A percentile compares a stretch with the other conserved stretches of the same genome.
Evolutionary conservation across 2,797 vertebrate species (phyloP).

Genomic region (Clarias platycephalus): DNA sequence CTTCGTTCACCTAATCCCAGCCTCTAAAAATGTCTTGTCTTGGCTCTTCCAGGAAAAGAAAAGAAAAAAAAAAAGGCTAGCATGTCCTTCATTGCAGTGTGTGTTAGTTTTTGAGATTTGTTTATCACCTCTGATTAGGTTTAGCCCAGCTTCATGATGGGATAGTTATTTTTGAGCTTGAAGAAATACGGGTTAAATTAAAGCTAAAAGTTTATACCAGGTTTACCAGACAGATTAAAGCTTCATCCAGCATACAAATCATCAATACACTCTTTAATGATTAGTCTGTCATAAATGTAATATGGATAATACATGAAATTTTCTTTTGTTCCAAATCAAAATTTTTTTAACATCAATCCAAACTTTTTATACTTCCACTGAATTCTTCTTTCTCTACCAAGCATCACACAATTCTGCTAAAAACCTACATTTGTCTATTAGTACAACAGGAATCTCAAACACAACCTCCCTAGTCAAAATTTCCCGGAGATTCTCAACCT

Average conservation of each 20-base stretch:
- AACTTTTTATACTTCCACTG: neutral
- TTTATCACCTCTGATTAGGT: constrained; percentile 12
- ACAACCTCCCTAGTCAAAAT: neutral
- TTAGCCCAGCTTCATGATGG: constrained; percentile 16
- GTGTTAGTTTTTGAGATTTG: constrained; percentile 15
- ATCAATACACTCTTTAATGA: neutral
- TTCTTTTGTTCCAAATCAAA: neutral
- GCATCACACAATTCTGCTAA: too few relatives aligned
- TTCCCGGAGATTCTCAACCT: constrained; percentile 4
- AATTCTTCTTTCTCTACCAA: too few relatives aligned
- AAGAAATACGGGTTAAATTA: neutral
- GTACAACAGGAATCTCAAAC: neutral
- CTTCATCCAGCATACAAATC: neutral
- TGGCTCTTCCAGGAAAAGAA: constrained; percentile 26
- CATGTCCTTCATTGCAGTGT: neutral
- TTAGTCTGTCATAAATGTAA: too few relatives aligned
- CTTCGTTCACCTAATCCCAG: constrained; percentile 37
- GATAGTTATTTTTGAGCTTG: neutral
- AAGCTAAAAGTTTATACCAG: neutral
- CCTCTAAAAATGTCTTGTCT: constrained; percentile 45
- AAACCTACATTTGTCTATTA: neutral
- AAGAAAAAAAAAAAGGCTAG: neutral
- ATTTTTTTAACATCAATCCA: neutral
- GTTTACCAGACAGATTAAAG: neutral
- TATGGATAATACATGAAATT: too few relatives aligned